Conservation (phyloP, 1,140 invertebrate genomes). For the Formica selysi region DNA sequence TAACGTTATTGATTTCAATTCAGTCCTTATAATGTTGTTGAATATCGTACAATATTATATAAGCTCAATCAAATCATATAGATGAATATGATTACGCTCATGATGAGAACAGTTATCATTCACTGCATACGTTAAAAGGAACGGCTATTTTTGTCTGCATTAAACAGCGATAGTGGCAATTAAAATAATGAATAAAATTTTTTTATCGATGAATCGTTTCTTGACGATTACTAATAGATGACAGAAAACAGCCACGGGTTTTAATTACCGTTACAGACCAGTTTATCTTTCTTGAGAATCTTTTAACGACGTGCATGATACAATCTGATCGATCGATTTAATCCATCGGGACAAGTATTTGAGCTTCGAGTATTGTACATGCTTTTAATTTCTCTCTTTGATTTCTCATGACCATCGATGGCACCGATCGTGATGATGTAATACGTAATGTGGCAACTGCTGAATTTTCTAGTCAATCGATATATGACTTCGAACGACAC, state of each 20-base stretch:
- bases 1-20: neutral
- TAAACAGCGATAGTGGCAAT: neutral
- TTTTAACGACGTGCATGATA: neutral
- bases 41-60: neutral
- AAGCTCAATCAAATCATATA: neutral
- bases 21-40: neutral
- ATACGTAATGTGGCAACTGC: conserved; percentile 9
- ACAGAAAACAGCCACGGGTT: neutral
- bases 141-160: neutral
- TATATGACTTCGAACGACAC: neutral
- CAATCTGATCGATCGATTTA: conserved; percentile 29
- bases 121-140: neutral
- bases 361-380: neutral
- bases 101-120: neutral
- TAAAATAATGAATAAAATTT: neutral
- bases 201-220: conserved; percentile 9
- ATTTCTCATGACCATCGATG: conserved; percentile 1
- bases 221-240: neutral
- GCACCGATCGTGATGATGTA: conserved; percentile 10
- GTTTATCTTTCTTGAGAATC: conserved; percentile 22
- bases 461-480: neutral
- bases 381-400: neutral
- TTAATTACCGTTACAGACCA: conserved; percentile 25
- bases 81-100: conserved; percentile 4
- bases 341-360: conserved; percentile 7